Percentiles rank a stretch among this genome's conserved stretches.
These are phyloP conservation scores for Sebastes minor DNA, from an alignment of 2,797 vertebrate species.

Conservation along the genomic window DNA sequence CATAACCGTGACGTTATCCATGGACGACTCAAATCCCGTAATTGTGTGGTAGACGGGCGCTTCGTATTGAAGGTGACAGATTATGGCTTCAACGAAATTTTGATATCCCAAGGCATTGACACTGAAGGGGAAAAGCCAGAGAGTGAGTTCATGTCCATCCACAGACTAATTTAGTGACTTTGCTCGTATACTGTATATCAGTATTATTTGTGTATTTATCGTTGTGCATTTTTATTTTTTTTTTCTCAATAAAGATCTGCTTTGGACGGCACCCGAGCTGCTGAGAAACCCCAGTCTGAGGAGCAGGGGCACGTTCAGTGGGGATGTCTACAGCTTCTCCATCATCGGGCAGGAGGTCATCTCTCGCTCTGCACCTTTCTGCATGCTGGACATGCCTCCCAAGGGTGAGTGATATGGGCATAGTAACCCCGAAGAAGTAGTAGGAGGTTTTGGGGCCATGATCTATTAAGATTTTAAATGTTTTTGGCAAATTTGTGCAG, in stretches of 20 bases:
- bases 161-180: neutral
- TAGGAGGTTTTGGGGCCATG: neutral
- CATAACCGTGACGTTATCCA: constrained; percentile 88
- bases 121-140: constrained; percentile 73
- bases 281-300: constrained; percentile 78
- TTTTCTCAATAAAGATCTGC: constrained; percentile 76
- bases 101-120: constrained; percentile 79
- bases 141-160: constrained; percentile 70
- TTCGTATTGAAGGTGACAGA: constrained; percentile 96
- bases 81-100: constrained; percentile 87
- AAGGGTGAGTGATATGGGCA: constrained; percentile 78
- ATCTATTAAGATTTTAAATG: neutral
- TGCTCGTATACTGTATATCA: neutral
- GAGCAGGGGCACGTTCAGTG: constrained; percentile 77
- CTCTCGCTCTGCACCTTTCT: constrained; percentile 87
- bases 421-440: neutral
- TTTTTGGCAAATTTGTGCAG: neutral
- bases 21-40: constrained; percentile 92
- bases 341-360: constrained; percentile 94
- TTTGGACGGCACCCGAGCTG: constrained; percentile 94
- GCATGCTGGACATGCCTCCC: constrained; percentile 89
- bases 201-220: neutral
- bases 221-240: neutral
- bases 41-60: constrained; percentile 94
- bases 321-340: constrained; percentile 89